Percentiles rank a stretch among this genome's conserved stretches.
These are phyloP conservation scores for Tretioscincus oriximinensis DNA, from an alignment of 2,113 vertebrate genomes.

Conservation along the genomic window DNA sequence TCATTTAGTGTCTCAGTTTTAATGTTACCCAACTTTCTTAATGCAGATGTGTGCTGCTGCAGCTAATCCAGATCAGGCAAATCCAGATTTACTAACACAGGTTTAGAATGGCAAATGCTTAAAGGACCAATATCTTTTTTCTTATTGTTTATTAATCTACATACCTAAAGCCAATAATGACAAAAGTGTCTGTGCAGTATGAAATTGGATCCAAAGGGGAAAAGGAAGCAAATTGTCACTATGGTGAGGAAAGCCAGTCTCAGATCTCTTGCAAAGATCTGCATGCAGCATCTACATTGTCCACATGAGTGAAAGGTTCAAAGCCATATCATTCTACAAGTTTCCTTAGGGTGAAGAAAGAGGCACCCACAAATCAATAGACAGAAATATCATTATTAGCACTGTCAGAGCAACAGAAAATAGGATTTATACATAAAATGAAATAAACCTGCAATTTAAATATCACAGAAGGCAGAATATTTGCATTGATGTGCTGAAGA, in stretches of 20 bases:
- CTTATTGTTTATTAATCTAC: background rate
- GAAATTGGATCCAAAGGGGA: no score
- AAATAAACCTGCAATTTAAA: background rate
- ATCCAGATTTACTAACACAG: no score
- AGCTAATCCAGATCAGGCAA: no score
- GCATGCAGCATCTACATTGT: background rate
- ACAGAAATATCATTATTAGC: background rate
- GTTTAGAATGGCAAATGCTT: no score
- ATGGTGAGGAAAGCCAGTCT: background rate
- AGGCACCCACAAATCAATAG: background rate
- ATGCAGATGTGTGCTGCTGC: no score
- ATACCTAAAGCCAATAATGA: background rate
- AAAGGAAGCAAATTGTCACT: background rate
- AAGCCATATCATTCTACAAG: no score
- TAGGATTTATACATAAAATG: background rate
- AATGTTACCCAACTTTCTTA: no score
- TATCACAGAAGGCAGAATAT: background rate
- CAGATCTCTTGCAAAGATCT: background rate
- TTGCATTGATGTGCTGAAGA: background rate
- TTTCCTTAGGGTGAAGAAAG: no score
- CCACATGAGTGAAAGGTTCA: background rate
- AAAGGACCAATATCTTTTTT: background rate
- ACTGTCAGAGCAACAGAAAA: background rate
- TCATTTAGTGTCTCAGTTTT: no score
- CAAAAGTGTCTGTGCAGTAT: no score